Percentiles rank a stretch among this genome's conserved stretches.
Evolutionary conservation across 2,888 invertebrate species (phyloP).

Genomic region (Polyommatus iphigenia): DNA sequence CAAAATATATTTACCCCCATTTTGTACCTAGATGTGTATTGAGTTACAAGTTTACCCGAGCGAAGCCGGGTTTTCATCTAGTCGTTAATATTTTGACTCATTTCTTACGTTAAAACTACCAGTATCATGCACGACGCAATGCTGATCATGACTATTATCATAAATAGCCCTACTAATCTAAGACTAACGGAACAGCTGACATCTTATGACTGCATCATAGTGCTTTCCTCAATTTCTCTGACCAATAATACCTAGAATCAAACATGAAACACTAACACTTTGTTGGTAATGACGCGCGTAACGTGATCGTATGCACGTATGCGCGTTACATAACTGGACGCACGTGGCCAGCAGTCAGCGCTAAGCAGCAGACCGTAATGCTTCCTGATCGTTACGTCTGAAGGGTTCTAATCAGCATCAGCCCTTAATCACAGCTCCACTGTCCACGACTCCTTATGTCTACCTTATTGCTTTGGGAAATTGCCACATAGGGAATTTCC

Average conservation of each 20-base stretch:
- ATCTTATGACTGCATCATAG: background rate
- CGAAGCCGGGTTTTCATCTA: no score
- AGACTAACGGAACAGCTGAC: background rate
- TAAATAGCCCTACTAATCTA: no score
- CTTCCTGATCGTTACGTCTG: constrained; percentile 9
- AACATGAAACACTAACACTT: background rate
- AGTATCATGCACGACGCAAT: no score
- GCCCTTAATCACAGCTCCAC: background rate
- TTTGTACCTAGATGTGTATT: no score
- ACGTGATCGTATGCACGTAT: constrained; percentile 14
- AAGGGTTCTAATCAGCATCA: constrained; percentile 1
- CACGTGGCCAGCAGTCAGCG: background rate
- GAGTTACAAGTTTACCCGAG: no score
- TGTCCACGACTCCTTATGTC: no score
- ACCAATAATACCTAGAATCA: background rate
- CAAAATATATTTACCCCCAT: no score
- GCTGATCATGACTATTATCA: no score
- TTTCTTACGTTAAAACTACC: no score
- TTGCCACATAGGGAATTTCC: no score
- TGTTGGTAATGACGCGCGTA: constrained; percentile 9
- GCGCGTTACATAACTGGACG: background rate
- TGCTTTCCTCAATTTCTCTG: background rate
- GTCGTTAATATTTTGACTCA: no score
- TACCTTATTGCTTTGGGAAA: no score
- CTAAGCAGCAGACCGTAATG: constrained; percentile 9